Percentiles rank a stretch among this genome's conserved stretches.
phyloP scores from a whole-genome alignment of 2,888 invertebrate species.

The Mongoloraphidia duomilia region DNA sequence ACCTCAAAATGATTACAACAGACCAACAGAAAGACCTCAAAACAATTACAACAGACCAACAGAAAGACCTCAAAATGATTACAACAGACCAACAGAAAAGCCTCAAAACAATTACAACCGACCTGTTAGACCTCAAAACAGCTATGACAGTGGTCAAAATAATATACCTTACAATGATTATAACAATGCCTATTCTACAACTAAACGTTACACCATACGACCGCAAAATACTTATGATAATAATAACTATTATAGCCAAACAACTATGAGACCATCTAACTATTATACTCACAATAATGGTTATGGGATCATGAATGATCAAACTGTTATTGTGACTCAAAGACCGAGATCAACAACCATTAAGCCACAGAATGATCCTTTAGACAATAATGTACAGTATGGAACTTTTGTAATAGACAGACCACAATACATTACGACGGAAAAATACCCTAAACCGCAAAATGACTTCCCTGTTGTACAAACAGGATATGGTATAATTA shows the following conservation, averaged over 20 bases:
- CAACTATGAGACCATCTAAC: not conserved
- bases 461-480: too few species aligned
- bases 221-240: not conserved
- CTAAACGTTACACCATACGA: not conserved
- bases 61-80: not conserved
- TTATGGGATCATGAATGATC: too few species aligned
- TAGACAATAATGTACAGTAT: not conserved
- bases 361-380: not conserved
- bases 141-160: too few species aligned
- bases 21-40: too few species aligned
- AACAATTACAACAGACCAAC: too few species aligned
- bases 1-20: too few species aligned
- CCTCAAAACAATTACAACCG: too few species aligned
- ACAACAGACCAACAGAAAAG: not conserved
- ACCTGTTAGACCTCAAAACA: too few species aligned
- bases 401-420: not conserved
- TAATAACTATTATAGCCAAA: not conserved
- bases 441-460: not conserved
- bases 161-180: not conserved
- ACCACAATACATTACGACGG: not conserved
- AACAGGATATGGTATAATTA: too few species aligned
- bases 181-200: not conserved
- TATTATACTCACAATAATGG: not conserved
- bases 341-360: constrained; percentile 6
- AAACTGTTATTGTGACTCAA: constrained; percentile 6